Percentiles rank a stretch among this genome's conserved stretches.
Conservation (phyloP, 2,888 invertebrate species). For the Spicauda simplicius region DNA sequence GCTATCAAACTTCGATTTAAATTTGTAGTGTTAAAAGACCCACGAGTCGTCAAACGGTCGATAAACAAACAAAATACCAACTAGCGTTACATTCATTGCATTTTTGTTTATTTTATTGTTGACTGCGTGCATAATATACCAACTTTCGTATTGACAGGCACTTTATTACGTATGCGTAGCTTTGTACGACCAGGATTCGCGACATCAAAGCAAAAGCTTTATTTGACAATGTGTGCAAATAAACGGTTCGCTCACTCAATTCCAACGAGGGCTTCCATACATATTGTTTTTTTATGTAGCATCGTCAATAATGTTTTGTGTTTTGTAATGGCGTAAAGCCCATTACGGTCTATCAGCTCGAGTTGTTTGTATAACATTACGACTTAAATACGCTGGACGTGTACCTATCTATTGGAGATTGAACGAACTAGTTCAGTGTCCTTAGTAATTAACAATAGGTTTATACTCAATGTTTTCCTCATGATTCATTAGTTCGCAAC, state of each 20-base stretch:
- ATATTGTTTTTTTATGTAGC: conserved; percentile 44
- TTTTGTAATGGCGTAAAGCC: conserved; percentile 49
- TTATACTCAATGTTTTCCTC: conserved; percentile 73
- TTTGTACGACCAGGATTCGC: not conserved
- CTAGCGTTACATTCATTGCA: not conserved
- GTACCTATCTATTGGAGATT: conserved; percentile 58
- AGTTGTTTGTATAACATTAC: conserved; percentile 54
- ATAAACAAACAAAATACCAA: not conserved
- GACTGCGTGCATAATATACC: not conserved
- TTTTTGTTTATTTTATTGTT: not conserved
- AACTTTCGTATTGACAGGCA: not conserved
- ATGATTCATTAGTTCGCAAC: conserved; percentile 61
- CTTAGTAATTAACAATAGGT: conserved; percentile 69
- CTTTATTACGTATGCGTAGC: not conserved
- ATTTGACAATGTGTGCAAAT: conserved; percentile 9
- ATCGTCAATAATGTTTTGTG: conserved; percentile 51
- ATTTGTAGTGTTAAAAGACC: not conserved
- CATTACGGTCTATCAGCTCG: conserved; percentile 57
- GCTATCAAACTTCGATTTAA: not conserved
- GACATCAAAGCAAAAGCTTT: conserved; percentile 6
- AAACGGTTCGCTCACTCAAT: not conserved
- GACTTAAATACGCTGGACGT: conserved; percentile 50
- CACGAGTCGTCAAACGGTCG: not conserved
- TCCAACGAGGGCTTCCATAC: not conserved
- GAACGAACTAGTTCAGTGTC: conserved; percentile 58